A percentile compares a stretch with the other conserved stretches of the same genome.
Evolutionary conservation across 2,113 vertebrate genomes (phyloP).

Genomic region (Odobenus rosmarus): DNA sequence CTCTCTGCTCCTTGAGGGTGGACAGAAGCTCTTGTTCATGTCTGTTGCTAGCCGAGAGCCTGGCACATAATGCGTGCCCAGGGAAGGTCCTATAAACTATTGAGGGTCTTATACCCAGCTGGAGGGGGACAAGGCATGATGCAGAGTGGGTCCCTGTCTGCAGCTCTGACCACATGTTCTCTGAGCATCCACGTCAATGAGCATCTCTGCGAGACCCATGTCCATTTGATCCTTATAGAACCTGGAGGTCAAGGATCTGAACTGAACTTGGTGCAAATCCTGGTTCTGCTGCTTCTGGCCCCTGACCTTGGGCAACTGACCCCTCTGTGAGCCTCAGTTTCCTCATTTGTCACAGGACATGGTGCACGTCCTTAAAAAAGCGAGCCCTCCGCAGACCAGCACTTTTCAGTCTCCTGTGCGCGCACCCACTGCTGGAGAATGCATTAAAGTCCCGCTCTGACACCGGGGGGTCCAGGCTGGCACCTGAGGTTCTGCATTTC

Average conservation of each 20-base stretch:
- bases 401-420: neutral
- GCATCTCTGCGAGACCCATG: neutral
- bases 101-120: accelerated
- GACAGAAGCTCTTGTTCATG: neutral
- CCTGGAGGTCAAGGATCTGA: neutral
- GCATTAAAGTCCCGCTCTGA: neutral
- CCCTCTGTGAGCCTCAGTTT: neutral
- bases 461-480: accelerated
- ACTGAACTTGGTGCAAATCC: neutral
- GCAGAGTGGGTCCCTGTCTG: neutral
- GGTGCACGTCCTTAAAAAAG: too few species aligned
- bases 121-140: neutral
- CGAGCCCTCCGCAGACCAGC: too few species aligned
- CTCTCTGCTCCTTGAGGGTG: neutral
- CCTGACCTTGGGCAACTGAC: neutral
- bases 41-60: neutral
- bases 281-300: neutral
- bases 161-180: neutral
- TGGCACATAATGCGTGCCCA: neutral
- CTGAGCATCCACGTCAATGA: neutral
- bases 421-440: neutral
- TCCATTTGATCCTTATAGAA: neutral
- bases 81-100: too few species aligned
- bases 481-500: neutral
- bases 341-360: accelerated